Evolutionary conservation across 1,140 invertebrate species (phyloP).

Genomic region (Tribolium madens): DNA sequence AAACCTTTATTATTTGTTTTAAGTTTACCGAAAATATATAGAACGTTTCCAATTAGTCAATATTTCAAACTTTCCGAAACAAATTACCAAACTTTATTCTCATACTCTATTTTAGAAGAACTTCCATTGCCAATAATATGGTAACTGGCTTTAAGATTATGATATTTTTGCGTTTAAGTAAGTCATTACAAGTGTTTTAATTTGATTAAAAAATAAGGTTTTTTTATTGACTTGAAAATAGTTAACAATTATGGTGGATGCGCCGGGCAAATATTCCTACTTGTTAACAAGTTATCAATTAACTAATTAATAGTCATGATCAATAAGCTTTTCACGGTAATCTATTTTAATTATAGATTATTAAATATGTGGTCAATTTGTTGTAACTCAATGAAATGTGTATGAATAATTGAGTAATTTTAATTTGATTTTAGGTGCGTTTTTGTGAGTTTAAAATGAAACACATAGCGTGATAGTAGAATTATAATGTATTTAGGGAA

Average conservation of each 20-base stretch:
- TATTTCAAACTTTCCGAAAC: background rate
- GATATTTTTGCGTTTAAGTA: background rate
- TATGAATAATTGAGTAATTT: background rate
- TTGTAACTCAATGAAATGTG: background rate
- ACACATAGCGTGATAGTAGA: background rate
- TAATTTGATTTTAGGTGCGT: background rate
- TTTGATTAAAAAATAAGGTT: too few relatives aligned
- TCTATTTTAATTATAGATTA: background rate
- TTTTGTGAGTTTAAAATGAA: background rate
- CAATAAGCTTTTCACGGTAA: slow-evolving; percentile 15
- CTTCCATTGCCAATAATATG: background rate
- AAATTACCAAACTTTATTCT: background rate
- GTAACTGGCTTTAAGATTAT: background rate
- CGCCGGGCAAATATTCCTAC: background rate
- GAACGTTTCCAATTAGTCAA: background rate
- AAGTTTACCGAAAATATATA: slow-evolving; percentile 8
- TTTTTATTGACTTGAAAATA: too few relatives aligned
- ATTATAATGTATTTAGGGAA: background rate
- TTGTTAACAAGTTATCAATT: slow-evolving; percentile 4
- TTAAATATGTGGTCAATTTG: background rate
- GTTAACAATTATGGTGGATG: slow-evolving; percentile 39
- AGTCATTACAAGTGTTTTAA: background rate
- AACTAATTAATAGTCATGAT: slow-evolving; percentile 10
- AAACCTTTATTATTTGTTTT: background rate
- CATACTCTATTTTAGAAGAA: background rate